These are phyloP conservation scores for Atethmia centrago DNA, from an alignment of 2,888 invertebrate genomes.

Conservation along the genomic window DNA sequence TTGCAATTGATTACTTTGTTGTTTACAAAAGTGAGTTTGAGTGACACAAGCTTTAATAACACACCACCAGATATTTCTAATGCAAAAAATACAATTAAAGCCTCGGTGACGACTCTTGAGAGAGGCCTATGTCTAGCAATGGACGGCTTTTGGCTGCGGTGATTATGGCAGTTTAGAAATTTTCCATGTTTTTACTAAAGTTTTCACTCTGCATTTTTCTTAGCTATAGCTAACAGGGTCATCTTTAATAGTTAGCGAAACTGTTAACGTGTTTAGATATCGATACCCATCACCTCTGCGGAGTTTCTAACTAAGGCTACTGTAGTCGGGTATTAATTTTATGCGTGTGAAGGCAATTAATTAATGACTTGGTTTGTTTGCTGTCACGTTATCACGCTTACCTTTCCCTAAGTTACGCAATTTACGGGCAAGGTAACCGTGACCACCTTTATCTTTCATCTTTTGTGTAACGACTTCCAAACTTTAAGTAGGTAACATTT, in stretches of 20 bases:
- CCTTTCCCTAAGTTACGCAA: slow-evolving; percentile 45
- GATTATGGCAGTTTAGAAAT: background rate
- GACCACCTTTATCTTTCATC: slow-evolving; percentile 32
- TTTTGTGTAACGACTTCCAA: slow-evolving; percentile 38
- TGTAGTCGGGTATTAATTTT: background rate
- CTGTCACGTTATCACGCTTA: slow-evolving; percentile 9
- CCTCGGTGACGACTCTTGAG: background rate
- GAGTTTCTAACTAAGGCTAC: background rate
- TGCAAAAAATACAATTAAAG: too few species aligned
- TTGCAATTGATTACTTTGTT: too few species aligned
- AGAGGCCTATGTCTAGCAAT: background rate
- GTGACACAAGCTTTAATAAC: too few species aligned
- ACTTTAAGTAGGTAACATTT: slow-evolving; percentile 16
- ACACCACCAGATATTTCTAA: too few species aligned
- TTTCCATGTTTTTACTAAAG: too few species aligned
- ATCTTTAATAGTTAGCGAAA: too few species aligned
- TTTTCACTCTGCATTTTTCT: too few species aligned
- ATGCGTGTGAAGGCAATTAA: slow-evolving; percentile 18
- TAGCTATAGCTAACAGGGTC: too few species aligned
- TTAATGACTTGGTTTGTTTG: slow-evolving; percentile 38
- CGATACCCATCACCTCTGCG: too few species aligned
- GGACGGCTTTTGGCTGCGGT: background rate
- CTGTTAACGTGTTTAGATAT: too few species aligned
- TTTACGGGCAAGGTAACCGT: slow-evolving; percentile 31
- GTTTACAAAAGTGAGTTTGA: too few species aligned